Conservation (phyloP, 2,888 invertebrate genomes). For the Cheilosia variabilis region DNA sequence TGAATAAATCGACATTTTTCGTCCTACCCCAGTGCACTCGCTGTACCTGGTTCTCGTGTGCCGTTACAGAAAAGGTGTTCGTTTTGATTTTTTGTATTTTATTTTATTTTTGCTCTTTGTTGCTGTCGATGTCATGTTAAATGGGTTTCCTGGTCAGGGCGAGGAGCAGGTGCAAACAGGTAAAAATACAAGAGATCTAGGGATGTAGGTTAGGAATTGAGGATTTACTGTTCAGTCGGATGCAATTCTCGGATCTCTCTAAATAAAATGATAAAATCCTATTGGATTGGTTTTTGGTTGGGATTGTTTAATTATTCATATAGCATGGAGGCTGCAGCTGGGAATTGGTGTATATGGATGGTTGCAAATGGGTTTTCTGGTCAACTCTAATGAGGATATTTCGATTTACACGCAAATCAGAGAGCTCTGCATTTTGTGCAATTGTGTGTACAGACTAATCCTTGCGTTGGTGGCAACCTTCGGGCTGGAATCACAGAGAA, state of each 20-base stretch:
- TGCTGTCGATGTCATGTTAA: slow-evolving; percentile 45
- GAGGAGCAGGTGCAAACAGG: slow-evolving; percentile 34
- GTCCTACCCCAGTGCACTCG: neutral
- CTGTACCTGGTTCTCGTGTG: slow-evolving; percentile 18
- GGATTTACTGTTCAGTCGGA: slow-evolving; percentile 61
- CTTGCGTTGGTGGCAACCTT: neutral
- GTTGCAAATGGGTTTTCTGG: slow-evolving; percentile 30
- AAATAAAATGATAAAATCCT: slow-evolving; percentile 57
- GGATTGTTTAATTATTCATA: slow-evolving; percentile 51
- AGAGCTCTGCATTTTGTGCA: neutral
- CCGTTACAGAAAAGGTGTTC: slow-evolving; percentile 17
- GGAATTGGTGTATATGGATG: neutral
- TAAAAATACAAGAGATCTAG: slow-evolving; percentile 56
- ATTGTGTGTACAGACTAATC: neutral
- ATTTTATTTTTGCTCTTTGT: neutral
- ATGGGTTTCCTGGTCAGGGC: slow-evolving; percentile 35
- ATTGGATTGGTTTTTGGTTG: slow-evolving; percentile 51
- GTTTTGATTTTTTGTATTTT: neutral
- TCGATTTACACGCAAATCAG: slow-evolving; percentile 5
- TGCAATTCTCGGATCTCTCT: slow-evolving; percentile 62
- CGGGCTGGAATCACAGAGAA: neutral
- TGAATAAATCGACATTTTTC: slow-evolving; percentile 73
- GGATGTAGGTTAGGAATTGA: slow-evolving; percentile 71
- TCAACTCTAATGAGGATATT: slow-evolving; percentile 31
- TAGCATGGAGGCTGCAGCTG: too few species aligned